phyloP scores from a whole-genome alignment of 2,797 vertebrate species.

The Pempheris klunzingeri region DNA sequence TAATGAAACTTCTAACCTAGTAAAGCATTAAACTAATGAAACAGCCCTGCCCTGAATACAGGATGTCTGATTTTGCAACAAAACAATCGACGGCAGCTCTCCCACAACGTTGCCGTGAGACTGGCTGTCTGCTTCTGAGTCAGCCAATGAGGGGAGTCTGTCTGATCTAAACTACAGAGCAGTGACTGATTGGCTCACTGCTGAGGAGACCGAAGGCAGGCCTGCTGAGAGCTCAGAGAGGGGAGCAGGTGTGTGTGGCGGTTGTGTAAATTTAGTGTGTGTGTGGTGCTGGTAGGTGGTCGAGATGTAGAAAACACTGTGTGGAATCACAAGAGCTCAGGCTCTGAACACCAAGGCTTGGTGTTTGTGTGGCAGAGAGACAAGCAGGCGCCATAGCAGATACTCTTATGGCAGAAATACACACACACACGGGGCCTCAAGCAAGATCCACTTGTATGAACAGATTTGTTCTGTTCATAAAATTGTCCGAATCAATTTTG shows the following conservation, averaged over 20 bases:
- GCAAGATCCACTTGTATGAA: not conserved
- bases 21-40: slow-evolving; percentile 70
- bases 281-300: slow-evolving; percentile 46
- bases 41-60: slow-evolving; percentile 47
- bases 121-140: slow-evolving; percentile 20
- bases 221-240: slow-evolving; percentile 60
- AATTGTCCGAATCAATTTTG: no score
- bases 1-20: slow-evolving; percentile 67
- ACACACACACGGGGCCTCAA: not conserved
- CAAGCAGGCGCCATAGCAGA: slow-evolving; percentile 8
- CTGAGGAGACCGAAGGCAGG: slow-evolving; percentile 47
- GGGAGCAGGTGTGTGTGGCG: slow-evolving; percentile 61
- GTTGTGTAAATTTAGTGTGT: slow-evolving; percentile 12
- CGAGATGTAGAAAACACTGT: slow-evolving; percentile 44
- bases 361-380: slow-evolving; percentile 16
- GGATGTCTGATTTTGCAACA: slow-evolving; percentile 34
- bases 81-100: slow-evolving; percentile 32
- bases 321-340: slow-evolving; percentile 21
- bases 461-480: no score
- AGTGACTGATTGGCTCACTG: slow-evolving; percentile 63
- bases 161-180: slow-evolving; percentile 66
- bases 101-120: slow-evolving; percentile 4
- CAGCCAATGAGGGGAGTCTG: slow-evolving; percentile 30
- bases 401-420: not conserved
- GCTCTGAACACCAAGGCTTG: not conserved